phyloP scores from a whole-genome alignment of 2,888 invertebrate species.

The Apamea crenata region DNA sequence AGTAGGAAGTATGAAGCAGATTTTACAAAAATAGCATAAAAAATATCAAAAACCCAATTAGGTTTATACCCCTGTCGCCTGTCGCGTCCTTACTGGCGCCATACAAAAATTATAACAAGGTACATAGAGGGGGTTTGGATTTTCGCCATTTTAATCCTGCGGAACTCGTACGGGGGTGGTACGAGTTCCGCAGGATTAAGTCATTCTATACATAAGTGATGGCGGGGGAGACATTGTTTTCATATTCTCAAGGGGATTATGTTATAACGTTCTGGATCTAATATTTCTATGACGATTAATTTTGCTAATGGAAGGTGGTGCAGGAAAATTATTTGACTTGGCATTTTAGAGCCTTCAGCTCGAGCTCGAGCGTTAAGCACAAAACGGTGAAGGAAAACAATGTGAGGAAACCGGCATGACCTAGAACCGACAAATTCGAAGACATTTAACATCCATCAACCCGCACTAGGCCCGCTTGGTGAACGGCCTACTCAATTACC shows the following conservation, averaged over 20 bases:
- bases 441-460: too few relatives aligned
- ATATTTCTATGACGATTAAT: constrained; percentile 32
- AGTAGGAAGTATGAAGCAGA: too few relatives aligned
- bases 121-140: constrained; percentile 67
- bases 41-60: background rate
- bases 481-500: too few relatives aligned
- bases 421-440: too few relatives aligned
- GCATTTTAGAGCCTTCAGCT: background rate
- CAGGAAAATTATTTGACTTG: background rate
- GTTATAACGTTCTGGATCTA: background rate
- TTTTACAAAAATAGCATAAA: background rate
- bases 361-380: too few relatives aligned
- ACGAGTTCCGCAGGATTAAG: constrained; percentile 69
- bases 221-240: constrained; percentile 55
- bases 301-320: constrained; percentile 14
- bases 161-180: too few relatives aligned
- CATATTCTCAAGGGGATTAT: constrained; percentile 46
- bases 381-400: too few relatives aligned
- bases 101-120: constrained; percentile 52
- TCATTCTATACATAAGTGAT: constrained; percentile 69
- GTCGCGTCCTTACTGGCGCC: constrained; percentile 25
- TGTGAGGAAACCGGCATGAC: too few relatives aligned
- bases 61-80: background rate
- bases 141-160: too few relatives aligned
- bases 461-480: too few relatives aligned